Evolutionary conservation across 37 sponge, comb jelly and placozoan genomes (phyloP).

Genomic region (Tethya wilhelma): DNA sequence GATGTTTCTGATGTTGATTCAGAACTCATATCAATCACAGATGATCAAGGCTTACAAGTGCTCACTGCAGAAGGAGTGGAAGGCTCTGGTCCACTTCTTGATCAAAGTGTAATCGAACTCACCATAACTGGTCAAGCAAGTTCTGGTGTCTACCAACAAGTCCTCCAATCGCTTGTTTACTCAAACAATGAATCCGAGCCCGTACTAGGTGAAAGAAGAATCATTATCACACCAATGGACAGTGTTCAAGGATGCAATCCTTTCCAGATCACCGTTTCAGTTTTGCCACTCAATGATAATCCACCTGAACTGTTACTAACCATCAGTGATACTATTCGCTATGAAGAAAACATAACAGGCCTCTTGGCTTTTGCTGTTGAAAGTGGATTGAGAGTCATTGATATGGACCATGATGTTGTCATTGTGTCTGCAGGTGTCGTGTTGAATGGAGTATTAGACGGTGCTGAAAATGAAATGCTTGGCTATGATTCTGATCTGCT

Average conservation of each 20-base stretch:
- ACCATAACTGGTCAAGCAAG: conserved; percentile 15
- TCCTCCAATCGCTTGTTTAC: conserved; percentile 25
- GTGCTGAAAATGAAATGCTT: neutral
- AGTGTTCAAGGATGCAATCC: conserved; percentile 5
- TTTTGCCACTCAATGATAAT: conserved; percentile 49
- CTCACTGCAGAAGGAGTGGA: neutral
- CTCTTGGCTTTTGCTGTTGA: conserved; percentile 4
- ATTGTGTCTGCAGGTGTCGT: conserved; percentile 18
- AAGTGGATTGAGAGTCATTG: conserved; percentile 16
- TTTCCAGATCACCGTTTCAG: conserved; percentile 16
- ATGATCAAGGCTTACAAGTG: neutral
- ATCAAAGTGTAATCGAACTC: neutral
- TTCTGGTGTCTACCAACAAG: neutral
- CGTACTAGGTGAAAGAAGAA: neutral
- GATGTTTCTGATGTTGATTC: conserved; percentile 4
- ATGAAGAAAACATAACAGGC: conserved; percentile 23
- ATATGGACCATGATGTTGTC: conserved; percentile 20
- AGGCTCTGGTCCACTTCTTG: conserved; percentile 5
- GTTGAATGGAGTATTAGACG: conserved; percentile 8
- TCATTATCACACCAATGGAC: conserved; percentile 40
- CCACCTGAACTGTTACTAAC: conserved; percentile 7
- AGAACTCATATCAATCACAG: conserved; percentile 17
- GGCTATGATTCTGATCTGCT: neutral
- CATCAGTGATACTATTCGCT: neutral
- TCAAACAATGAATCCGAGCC: conserved; percentile 29